phyloP scores from a whole-genome alignment of 2,113 vertebrate genomes.

The Lampris megalopsis region DNA sequence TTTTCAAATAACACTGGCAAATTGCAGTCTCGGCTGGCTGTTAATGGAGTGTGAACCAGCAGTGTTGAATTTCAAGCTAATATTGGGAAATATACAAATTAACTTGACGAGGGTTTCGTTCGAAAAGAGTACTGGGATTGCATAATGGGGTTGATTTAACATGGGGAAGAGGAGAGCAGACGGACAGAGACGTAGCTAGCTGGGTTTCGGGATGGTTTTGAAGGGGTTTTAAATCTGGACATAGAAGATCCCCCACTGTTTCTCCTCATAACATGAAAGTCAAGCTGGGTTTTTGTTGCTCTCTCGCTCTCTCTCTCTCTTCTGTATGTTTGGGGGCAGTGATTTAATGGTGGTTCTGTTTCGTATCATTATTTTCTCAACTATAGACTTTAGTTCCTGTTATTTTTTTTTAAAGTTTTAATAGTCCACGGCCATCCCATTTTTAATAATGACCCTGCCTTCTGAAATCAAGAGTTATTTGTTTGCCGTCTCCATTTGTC shows the following conservation, averaged over 20 bases:
- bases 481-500: no score
- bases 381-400: no score
- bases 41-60: slow-evolving; percentile 80
- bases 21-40: slow-evolving; percentile 77
- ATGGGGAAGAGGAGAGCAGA: slow-evolving; percentile 33
- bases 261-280: background rate
- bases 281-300: background rate
- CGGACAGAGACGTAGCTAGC: slow-evolving; percentile 35
- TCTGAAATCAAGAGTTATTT: no score
- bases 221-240: slow-evolving; percentile 28
- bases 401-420: no score
- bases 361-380: no score
- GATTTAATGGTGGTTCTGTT: no score
- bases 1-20: slow-evolving; percentile 81
- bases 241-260: background rate
- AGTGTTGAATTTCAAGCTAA: slow-evolving; percentile 74
- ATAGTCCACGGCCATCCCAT: no score
- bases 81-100: slow-evolving; percentile 81
- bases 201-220: slow-evolving; percentile 31
- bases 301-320: background rate
- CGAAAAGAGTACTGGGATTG: slow-evolving; percentile 65
- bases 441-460: no score
- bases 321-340: background rate
- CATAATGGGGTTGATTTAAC: slow-evolving; percentile 50
- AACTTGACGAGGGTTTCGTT: slow-evolving; percentile 75